phyloP scores from a whole-genome alignment of 2,113 vertebrate species.

The Strix uralensis region DNA sequence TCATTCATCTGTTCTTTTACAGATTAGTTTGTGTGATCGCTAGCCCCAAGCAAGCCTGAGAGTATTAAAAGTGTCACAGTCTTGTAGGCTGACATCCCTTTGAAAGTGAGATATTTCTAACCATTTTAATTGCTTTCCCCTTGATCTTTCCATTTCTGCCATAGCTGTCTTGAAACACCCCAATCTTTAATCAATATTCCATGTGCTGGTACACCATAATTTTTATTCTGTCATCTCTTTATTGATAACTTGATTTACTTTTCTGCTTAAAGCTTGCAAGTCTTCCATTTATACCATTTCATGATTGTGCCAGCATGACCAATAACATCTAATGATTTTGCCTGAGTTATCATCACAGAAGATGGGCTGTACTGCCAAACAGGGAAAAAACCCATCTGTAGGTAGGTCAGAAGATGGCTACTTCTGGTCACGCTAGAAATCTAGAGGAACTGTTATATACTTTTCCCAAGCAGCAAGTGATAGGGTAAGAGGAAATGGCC shows the following conservation, averaged over 20 bases:
- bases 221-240: not conserved
- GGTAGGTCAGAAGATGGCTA: not conserved
- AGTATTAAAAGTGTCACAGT: not conserved
- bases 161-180: not conserved
- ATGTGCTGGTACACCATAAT: not conserved
- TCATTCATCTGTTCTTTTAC: slow-evolving; percentile 20
- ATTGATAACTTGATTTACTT: not conserved
- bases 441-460: not conserved
- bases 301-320: not conserved
- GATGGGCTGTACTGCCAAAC: not conserved
- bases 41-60: not conserved
- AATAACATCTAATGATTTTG: not conserved
- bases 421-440: not conserved
- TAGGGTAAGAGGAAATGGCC: not conserved
- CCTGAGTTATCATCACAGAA: not conserved
- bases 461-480: not conserved
- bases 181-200: slow-evolving; percentile 5
- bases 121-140: slow-evolving; percentile 7
- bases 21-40: slow-evolving; percentile 50
- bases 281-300: not conserved
- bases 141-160: not conserved
- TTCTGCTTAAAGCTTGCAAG: not conserved
- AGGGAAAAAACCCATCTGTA: not conserved
- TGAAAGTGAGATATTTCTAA: slow-evolving; percentile 19
- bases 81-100: not conserved